Conservation (phyloP, 2,888 invertebrate species). For the Nycteola revayana region DNA sequence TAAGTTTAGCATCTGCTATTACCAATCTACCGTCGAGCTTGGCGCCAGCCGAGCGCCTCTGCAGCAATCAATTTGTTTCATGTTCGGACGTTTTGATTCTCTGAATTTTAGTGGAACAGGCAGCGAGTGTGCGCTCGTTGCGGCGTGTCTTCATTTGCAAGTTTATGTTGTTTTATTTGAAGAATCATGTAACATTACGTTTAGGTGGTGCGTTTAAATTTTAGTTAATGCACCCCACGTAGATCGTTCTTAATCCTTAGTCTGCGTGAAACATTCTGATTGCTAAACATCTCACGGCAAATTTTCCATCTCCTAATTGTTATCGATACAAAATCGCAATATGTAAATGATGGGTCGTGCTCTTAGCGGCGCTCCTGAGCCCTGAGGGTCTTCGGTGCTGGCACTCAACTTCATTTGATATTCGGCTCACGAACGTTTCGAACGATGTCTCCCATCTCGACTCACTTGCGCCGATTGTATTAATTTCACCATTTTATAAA, state of each 20-base stretch:
- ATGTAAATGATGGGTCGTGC: conserved; percentile 69
- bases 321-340: conserved; percentile 73
- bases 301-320: conserved; percentile 60
- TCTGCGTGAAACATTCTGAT: conserved; percentile 29
- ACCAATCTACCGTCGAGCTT: conserved; percentile 74
- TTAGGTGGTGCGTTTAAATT: conserved; percentile 31
- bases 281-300: conserved; percentile 41
- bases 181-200: conserved; percentile 41
- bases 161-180: conserved; percentile 58
- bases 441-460: conserved; percentile 77
- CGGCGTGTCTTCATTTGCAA: conserved; percentile 67
- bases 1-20: conserved; percentile 81
- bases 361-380: conserved; percentile 43
- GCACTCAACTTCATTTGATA: conserved; percentile 64
- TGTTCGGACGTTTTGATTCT: conserved; percentile 76
- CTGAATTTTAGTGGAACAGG: conserved; percentile 59
- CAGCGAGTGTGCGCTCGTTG: conserved; percentile 57
- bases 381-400: conserved; percentile 48
- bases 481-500: conserved; percentile 79
- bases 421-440: conserved; percentile 72
- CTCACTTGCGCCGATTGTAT: conserved; percentile 75
- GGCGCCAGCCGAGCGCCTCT: conserved; percentile 61
- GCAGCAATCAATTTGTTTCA: conserved; percentile 78
- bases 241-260: conserved; percentile 21
- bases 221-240: conserved; percentile 22